A percentile compares a stretch with the other conserved stretches of the same genome.
These are phyloP conservation scores for Lacerta bilineata DNA, from an alignment of 2,797 vertebrate species.

Conservation along the genomic window DNA sequence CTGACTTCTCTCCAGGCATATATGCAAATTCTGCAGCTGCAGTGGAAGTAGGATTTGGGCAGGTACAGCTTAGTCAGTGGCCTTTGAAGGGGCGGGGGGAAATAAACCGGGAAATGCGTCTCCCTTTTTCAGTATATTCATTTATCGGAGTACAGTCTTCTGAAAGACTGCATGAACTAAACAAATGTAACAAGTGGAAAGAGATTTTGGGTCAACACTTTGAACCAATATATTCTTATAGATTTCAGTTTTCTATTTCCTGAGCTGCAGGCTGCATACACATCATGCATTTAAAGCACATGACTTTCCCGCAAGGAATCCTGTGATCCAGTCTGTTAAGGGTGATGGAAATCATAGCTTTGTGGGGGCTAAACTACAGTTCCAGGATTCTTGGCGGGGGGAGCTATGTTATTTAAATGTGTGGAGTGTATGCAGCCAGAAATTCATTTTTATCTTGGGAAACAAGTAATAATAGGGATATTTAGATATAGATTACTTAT, in stretches of 20 bases:
- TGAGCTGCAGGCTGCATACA: conserved; percentile 32
- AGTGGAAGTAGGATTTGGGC: conserved; percentile 12
- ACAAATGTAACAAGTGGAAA: conserved; percentile 26
- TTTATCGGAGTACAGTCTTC: neutral
- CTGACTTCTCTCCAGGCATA: conserved; percentile 36
- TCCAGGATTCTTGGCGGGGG: too few relatives aligned
- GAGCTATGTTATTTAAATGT: too few relatives aligned
- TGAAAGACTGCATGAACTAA: conserved; percentile 35
- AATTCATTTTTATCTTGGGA: too few relatives aligned
- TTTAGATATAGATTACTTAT: neutral
- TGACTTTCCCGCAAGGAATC: too few relatives aligned
- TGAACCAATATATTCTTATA: neutral
- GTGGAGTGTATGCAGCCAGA: too few relatives aligned
- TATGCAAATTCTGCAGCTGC: conserved; percentile 11
- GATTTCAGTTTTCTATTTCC: conserved; percentile 47
- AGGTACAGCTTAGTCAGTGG: neutral
- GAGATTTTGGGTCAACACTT: conserved; percentile 11
- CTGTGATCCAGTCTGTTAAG: too few relatives aligned
- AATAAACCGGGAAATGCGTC: neutral
- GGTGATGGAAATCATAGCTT: too few relatives aligned
- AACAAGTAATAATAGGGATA: neutral
- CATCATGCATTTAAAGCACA: too few relatives aligned
- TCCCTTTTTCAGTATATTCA: neutral
- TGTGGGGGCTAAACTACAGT: too few relatives aligned
- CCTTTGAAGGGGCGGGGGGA: neutral